phyloP scores from a whole-genome alignment of 2,113 vertebrate genomes.

The Podarcis cretensis region DNA sequence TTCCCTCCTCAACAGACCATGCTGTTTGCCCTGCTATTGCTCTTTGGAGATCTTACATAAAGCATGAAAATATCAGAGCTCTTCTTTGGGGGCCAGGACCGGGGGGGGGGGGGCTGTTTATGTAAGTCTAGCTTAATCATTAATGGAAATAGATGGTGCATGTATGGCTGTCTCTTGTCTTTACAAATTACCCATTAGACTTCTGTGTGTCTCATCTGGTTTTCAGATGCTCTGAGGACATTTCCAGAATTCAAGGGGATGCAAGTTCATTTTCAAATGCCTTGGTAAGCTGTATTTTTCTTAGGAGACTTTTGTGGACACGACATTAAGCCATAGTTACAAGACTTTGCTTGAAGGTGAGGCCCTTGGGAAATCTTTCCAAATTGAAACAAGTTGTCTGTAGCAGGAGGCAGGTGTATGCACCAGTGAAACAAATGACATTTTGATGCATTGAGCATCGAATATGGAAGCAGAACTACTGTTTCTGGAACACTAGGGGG shows the following conservation, averaged over 20 bases:
- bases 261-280: constrained; percentile 75
- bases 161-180: constrained; percentile 83
- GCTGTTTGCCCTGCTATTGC: constrained; percentile 51
- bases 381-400: constrained; percentile 82
- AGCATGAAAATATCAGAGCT: neutral
- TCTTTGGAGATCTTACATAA: constrained; percentile 72
- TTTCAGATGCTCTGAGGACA: constrained; percentile 81
- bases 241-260: constrained; percentile 77
- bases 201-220: constrained; percentile 80
- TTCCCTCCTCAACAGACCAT: neutral
- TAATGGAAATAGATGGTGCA: constrained; percentile 73
- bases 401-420: constrained; percentile 87
- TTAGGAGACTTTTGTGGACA: constrained; percentile 86
- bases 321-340: constrained; percentile 92
- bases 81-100: constrained; percentile 44
- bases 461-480: constrained; percentile 85
- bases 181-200: constrained; percentile 87
- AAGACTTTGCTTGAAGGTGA: constrained; percentile 85
- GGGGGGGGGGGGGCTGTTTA: no score
- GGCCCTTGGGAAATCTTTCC: constrained; percentile 88
- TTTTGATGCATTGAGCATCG: constrained; percentile 88
- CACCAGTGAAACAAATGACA: constrained; percentile 85
- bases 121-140: constrained; percentile 69
- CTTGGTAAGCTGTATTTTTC: constrained; percentile 86
- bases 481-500: constrained; percentile 74